Base-by-base conservation (phyloP, 2,113 vertebrate species). In the Protobothrops flavoviridis region DNA sequence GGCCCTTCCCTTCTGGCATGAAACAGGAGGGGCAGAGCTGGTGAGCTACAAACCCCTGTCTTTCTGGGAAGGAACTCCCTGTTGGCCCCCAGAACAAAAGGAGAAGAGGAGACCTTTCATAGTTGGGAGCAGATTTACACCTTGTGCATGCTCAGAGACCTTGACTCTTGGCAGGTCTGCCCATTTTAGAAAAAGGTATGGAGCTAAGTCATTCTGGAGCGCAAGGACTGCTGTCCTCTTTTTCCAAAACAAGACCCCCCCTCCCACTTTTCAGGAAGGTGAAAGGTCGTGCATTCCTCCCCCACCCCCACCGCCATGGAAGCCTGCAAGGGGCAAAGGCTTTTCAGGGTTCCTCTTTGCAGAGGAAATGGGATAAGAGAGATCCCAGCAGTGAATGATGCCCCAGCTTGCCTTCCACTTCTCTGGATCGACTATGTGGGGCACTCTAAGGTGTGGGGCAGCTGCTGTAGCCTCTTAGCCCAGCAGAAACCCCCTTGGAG, bases 321-420 rank as follows among this genome's bases (percentile, higher is more conserved):
- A 69, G 85, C 17, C 85, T 85, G 53, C 33, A 20, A 26, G 69
- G 55, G 33, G 29, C 53, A 57, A 23, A 6, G 61, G 15, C 12
- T 26, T 23, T 13, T 26, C 1, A 3, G 6, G 43, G 24, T 6
- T 15, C 56, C 89, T 6, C 3, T 17, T 21, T 4, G 20, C 12
- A 23, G 55, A 24, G 29, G 24, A 15, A 56, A 1, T 39, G 3
- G 26, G 39, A 20, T 39, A 9, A 10, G 8, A 3, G 2, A 5
- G n/a, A 26, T 33, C 1, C 45, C 26, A 39, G n/a, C 29, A 50
- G 4, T 7, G 1, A 13, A 5, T 0, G 2, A 20, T 13, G 20
- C 1, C 39, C 20, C 39, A 9, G 0, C 8, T 11, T n/a, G 8
- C 3, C 17, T 20, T 69, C 85, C 3, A 4, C 8, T 43, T 53